These are phyloP conservation scores for Platyura marginata DNA, from an alignment of 1,140 invertebrate species.

Conservation along the genomic window DNA sequence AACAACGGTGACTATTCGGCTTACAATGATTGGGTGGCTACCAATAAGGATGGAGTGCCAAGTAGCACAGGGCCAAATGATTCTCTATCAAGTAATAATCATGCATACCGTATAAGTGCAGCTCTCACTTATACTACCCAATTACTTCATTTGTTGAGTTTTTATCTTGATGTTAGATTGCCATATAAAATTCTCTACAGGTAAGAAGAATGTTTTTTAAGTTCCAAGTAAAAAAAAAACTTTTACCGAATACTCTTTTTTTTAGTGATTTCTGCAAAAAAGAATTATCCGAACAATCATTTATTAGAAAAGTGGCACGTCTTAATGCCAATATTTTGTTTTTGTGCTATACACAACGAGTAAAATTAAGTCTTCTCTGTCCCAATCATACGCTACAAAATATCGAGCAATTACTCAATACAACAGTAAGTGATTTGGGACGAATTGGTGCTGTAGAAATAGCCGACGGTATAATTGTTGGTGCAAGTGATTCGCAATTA, in stretches of 20 bases:
- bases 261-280: slow-evolving; percentile 55
- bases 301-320: slow-evolving; percentile 50
- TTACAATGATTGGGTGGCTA: slow-evolving; percentile 51
- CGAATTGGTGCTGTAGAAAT: slow-evolving; percentile 24
- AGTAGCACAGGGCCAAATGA: slow-evolving; percentile 23
- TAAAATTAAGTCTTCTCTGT: slow-evolving; percentile 39
- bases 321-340: slow-evolving; percentile 69
- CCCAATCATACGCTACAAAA: slow-evolving; percentile 55
- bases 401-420: slow-evolving; percentile 47
- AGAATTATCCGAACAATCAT: slow-evolving; percentile 49
- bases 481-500: slow-evolving; percentile 38
- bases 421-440: slow-evolving; percentile 44
- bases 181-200: slow-evolving; percentile 57
- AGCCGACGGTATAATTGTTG: slow-evolving; percentile 16
- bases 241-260: slow-evolving; percentile 6
- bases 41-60: slow-evolving; percentile 42
- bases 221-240: background rate
- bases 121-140: slow-evolving; percentile 66
- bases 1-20: slow-evolving; percentile 54
- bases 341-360: slow-evolving; percentile 61
- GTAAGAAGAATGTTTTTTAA: slow-evolving; percentile 19
- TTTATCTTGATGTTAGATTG: slow-evolving; percentile 52
- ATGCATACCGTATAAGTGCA: slow-evolving; percentile 53
- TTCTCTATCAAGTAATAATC: slow-evolving; percentile 31
- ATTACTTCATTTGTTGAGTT: slow-evolving; percentile 53